Percentiles rank a stretch among this genome's conserved stretches.
Evolutionary conservation across 2,888 invertebrate genomes (phyloP).

Genomic region (Cephonodes hylas): DNA sequence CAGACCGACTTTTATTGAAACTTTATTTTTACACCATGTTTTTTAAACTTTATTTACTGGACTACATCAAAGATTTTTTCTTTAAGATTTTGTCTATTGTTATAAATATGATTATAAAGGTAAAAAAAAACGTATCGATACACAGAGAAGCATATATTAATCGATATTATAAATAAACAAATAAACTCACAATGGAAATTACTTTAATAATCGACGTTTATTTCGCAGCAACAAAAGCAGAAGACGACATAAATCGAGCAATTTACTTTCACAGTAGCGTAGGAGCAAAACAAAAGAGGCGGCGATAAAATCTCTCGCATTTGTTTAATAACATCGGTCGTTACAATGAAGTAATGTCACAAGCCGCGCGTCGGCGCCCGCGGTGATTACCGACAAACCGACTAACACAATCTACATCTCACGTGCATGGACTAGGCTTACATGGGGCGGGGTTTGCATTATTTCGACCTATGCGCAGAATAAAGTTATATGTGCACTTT

Average conservation of each 20-base stretch:
- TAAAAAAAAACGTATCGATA: too few species aligned
- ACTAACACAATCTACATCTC: background rate
- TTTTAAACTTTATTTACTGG: too few species aligned
- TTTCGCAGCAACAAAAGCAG: background rate
- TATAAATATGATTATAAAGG: too few species aligned
- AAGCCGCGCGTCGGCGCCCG: constrained; percentile 9
- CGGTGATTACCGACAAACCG: constrained; percentile 3
- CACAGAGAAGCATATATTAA: background rate
- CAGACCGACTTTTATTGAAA: background rate
- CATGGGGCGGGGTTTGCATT: background rate
- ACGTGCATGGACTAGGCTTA: background rate
- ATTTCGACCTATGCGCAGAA: too few species aligned
- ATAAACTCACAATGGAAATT: background rate
- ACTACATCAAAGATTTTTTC: too few species aligned
- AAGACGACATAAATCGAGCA: constrained; percentile 36
- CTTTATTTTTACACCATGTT: background rate
- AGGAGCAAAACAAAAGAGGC: constrained; percentile 57
- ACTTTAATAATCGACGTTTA: background rate
- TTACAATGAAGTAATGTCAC: constrained; percentile 71
- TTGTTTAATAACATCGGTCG: constrained; percentile 76
- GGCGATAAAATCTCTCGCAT: constrained; percentile 72
- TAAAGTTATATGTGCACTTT: too few species aligned
- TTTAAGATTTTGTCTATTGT: too few species aligned
- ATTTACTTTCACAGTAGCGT: constrained; percentile 60
- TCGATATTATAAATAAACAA: background rate